Percentiles rank a stretch among this genome's conserved stretches.
These are phyloP conservation scores for Misgurnus anguillicaudatus DNA, from an alignment of 2,113 vertebrate genomes.

Conservation along the genomic window DNA sequence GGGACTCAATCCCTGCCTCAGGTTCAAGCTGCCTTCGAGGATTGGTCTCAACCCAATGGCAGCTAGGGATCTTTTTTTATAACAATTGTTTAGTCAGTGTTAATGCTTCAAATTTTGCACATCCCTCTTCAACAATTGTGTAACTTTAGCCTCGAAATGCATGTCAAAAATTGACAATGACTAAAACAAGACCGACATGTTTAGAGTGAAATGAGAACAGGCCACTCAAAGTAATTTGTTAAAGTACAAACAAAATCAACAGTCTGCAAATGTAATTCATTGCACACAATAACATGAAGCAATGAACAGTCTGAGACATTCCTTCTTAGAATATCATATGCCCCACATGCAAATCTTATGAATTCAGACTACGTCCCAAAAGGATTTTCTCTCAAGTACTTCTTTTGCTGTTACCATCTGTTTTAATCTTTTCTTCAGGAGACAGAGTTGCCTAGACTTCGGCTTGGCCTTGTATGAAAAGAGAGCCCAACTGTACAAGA, in stretches of 20 bases:
- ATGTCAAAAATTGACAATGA: conserved; percentile 1
- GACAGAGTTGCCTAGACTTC: conserved; percentile 24
- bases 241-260: not conserved
- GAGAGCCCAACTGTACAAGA: conserved; percentile 31
- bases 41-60: too few relatives aligned
- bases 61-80: too few relatives aligned
- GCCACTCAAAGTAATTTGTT: not conserved
- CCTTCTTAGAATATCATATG: conserved; percentile 25
- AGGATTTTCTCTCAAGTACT: conserved; percentile 19
- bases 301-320: not conserved
- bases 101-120: too few relatives aligned
- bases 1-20: too few relatives aligned
- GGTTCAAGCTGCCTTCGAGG: too few relatives aligned
- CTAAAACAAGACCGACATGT: not conserved
- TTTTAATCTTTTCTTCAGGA: conserved; percentile 54
- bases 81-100: too few relatives aligned
- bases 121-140: not conserved
- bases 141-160: not conserved
- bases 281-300: not conserved
- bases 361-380: conserved; percentile 50
- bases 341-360: conserved; percentile 42
- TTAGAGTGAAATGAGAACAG: not conserved
- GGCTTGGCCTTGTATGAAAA: conserved; percentile 49
- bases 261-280: not conserved
- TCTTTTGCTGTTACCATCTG: conserved; percentile 46